Percentiles rank a stretch among this genome's conserved stretches.
These are phyloP conservation scores for Tilapia sparmanii DNA, from an alignment of 2,113 vertebrate species.

Conservation along the genomic window DNA sequence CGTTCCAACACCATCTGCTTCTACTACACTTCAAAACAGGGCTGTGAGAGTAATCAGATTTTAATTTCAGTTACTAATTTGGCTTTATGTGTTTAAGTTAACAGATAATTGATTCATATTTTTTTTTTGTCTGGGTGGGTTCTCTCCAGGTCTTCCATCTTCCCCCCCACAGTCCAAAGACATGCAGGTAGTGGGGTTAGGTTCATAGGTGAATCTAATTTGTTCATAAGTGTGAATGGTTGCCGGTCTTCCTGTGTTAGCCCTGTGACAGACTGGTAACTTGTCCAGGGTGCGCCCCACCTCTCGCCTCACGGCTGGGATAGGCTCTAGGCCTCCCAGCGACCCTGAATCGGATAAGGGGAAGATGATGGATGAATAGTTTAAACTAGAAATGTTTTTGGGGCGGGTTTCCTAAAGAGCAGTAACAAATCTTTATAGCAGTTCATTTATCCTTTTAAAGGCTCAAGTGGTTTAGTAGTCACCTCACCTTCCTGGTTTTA, in stretches of 20 bases:
- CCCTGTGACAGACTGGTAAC: background rate
- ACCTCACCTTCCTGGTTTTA: background rate
- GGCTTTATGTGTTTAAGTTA: background rate
- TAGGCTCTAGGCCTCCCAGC: background rate
- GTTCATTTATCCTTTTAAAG: background rate
- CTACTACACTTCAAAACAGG: background rate
- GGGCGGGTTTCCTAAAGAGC: background rate
- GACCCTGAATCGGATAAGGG: background rate
- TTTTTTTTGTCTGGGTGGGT: background rate
- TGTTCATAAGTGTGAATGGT: background rate
- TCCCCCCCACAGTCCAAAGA: background rate
- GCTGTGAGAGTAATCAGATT: background rate
- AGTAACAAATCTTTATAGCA: background rate
- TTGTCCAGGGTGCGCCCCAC: background rate
- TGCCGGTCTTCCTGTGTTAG: background rate
- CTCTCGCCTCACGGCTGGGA: background rate
- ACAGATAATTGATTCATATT: background rate
- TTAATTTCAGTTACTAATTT: background rate
- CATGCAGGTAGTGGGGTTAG: background rate
- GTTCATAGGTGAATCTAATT: fast-evolving
- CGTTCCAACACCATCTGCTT: background rate
- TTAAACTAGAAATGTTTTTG: background rate
- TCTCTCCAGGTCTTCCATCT: background rate
- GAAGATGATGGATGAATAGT: background rate
- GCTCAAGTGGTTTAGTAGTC: background rate